These are phyloP conservation scores for Drosophila sucinea DNA, from an alignment of 1,140 invertebrate genomes.

Conservation along the genomic window DNA sequence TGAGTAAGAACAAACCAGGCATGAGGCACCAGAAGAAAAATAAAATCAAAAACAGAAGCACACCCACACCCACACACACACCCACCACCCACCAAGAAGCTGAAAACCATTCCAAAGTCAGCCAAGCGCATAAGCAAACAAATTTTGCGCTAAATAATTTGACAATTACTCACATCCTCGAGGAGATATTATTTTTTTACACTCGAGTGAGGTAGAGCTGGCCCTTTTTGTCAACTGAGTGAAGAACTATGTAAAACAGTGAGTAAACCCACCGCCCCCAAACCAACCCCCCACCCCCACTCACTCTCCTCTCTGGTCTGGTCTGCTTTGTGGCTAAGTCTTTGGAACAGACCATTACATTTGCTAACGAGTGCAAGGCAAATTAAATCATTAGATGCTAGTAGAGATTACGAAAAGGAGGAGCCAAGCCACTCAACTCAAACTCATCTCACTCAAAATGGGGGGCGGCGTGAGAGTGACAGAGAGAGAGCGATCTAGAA, in stretches of 20 bases:
- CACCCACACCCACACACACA: conserved; percentile 17
- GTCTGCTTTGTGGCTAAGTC: conserved; percentile 60
- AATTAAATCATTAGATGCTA: conserved; percentile 83
- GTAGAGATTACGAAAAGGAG: conserved; percentile 64
- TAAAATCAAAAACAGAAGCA: conserved; percentile 12
- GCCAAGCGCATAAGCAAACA: conserved; percentile 79
- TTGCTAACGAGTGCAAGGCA: conserved; percentile 81
- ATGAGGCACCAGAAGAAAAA: conserved; percentile 35
- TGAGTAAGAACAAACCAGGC: conserved; percentile 78
- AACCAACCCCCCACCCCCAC: not conserved
- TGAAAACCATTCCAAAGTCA: conserved; percentile 74
- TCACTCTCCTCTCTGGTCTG: not conserved
- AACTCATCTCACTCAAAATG: conserved; percentile 25
- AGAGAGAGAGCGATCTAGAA: conserved; percentile 8
- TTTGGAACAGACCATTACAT: conserved; percentile 80
- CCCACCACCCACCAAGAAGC: conserved; percentile 58
- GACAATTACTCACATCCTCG: conserved; percentile 82
- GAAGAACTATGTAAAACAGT: conserved; percentile 50
- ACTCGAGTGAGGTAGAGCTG: not conserved
- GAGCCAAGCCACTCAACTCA: conserved; percentile 65
- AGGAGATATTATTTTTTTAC: conserved; percentile 14
- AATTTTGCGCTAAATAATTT: conserved; percentile 83
- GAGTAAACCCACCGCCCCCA: not conserved
- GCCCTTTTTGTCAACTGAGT: conserved; percentile 41
- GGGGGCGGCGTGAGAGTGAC: conserved; percentile 44